These are phyloP conservation scores for Oenanthe melanoleuca DNA, from an alignment of 2,113 vertebrate species.

Conservation along the genomic window DNA sequence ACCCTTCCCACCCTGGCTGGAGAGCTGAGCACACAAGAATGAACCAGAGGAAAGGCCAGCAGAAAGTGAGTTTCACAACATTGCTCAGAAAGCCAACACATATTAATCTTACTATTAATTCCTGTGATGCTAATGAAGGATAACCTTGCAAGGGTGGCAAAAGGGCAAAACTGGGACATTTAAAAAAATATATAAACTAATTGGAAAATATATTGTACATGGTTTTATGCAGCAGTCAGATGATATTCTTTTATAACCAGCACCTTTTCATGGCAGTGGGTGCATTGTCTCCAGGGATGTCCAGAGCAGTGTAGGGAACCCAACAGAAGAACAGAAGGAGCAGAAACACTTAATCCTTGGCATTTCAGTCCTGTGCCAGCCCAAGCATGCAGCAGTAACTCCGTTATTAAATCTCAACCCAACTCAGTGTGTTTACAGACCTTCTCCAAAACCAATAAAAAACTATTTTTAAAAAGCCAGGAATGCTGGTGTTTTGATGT, in stretches of 20 bases:
- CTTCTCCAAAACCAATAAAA: slow-evolving; percentile 1
- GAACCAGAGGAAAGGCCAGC: not conserved
- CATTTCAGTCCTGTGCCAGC: not conserved
- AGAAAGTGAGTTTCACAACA: not conserved
- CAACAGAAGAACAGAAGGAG: not conserved
- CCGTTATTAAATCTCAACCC: not conserved
- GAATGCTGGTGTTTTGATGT: not conserved
- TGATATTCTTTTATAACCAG: not conserved
- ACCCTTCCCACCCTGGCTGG: not conserved
- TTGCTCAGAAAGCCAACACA: not conserved
- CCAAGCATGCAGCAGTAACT: not conserved
- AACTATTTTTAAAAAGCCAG: not conserved
- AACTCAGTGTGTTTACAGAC: not conserved
- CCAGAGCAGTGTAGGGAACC: not conserved
- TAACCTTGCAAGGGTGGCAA: not conserved
- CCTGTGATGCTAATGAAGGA: not conserved
- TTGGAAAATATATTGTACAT: not conserved
- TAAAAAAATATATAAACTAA: not conserved
- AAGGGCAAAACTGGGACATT: not conserved
- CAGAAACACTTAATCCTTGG: not conserved
- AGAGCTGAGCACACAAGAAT: not conserved
- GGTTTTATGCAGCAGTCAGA: not conserved
- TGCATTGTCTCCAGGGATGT: not conserved
- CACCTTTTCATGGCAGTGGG: not conserved
- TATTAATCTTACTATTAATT: not conserved